phyloP scores from a whole-genome alignment of 2,888 invertebrate genomes.

The Oxystoma pomonae region DNA sequence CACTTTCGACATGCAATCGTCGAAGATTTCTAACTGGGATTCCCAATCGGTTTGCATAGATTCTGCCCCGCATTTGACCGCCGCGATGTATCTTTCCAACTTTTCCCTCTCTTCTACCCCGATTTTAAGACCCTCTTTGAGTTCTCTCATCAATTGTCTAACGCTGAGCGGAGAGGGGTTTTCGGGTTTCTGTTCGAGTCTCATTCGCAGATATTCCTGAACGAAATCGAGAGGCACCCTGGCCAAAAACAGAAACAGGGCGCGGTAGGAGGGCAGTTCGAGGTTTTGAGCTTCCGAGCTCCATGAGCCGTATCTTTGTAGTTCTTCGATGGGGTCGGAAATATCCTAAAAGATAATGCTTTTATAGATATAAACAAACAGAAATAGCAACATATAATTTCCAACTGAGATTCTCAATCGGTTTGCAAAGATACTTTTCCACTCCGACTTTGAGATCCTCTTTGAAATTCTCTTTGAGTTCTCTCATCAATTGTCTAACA shows the following conservation, averaged over 20 bases:
- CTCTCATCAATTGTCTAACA: conserved; percentile 70
- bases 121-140: conserved; percentile 83
- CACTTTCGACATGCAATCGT: conserved; percentile 58
- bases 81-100: conserved; percentile 21
- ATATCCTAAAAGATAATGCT: not conserved
- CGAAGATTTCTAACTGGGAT: conserved; percentile 60
- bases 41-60: conserved; percentile 13
- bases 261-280: conserved; percentile 79
- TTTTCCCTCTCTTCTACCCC: conserved; percentile 78
- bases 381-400: too few species aligned
- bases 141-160: conserved; percentile 71
- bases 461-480: conserved; percentile 84
- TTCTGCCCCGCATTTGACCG: conserved; percentile 15
- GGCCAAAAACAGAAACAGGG: conserved; percentile 81
- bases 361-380: not conserved
- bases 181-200: conserved; percentile 77
- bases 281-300: conserved; percentile 72
- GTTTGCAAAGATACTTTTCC: too few species aligned
- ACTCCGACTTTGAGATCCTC: too few species aligned
- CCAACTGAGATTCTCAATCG: too few species aligned
- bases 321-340: conserved; percentile 40
- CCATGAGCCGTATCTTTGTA: conserved; percentile 69
- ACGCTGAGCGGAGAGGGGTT: conserved; percentile 84
- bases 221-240: conserved; percentile 86
- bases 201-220: conserved; percentile 83